Percentiles rank a stretch among this genome's conserved stretches.
Conservation (phyloP, 1,140 invertebrate genomes). For the Ceratina australensis region DNA sequence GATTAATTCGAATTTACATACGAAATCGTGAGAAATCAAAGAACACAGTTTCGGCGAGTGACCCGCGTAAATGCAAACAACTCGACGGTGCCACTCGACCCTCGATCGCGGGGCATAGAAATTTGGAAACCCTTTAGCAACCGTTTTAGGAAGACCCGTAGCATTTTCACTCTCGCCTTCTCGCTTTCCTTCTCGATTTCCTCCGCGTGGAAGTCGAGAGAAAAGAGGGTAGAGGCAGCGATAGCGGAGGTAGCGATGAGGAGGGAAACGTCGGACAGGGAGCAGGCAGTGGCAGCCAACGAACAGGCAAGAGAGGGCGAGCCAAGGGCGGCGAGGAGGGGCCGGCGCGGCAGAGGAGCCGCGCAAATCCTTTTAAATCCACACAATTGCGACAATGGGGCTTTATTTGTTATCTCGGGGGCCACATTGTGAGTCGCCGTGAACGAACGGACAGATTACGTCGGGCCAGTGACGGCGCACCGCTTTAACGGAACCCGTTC, state of each 20-base stretch:
- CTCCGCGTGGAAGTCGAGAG: background rate
- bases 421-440: conserved; percentile 80
- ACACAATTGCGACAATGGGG: conserved; percentile 81
- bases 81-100: no score
- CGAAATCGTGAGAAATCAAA: no score
- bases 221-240: conserved; percentile 1
- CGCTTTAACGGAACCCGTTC: conserved; percentile 71
- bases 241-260: conserved; percentile 21
- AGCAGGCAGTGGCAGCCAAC: conserved; percentile 44
- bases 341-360: conserved; percentile 52
- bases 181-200: background rate
- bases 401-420: conserved; percentile 81
- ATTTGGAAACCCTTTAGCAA: background rate
- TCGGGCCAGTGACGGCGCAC: conserved; percentile 76
- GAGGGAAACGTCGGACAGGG: conserved; percentile 50
- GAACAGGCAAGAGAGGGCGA: conserved; percentile 29
- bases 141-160: background rate
- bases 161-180: conserved; percentile 9
- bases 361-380: conserved; percentile 81
- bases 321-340: conserved; percentile 28
- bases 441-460: conserved; percentile 80
- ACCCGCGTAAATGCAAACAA: no score
- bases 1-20: background rate
- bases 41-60: no score
- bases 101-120: no score